Evolutionary conservation across 2,797 vertebrate genomes (phyloP).

Genomic region (Pseudochirops corinnae): DNA sequence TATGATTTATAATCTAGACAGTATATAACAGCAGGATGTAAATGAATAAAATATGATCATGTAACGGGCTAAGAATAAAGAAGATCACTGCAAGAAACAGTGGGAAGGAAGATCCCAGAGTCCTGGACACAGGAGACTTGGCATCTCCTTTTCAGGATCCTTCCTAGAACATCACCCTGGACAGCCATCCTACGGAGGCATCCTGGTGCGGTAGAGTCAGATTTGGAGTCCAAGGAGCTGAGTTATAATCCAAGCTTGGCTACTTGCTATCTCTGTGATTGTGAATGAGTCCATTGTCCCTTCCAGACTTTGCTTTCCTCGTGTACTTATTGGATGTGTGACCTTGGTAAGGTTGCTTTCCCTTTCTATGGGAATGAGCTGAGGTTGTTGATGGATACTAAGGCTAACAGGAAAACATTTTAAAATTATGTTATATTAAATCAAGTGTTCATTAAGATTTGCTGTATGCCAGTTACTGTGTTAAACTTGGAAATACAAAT

Average conservation of each 20-base stretch:
- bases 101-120: not conserved
- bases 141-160: not conserved
- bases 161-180: not conserved
- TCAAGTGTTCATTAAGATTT: not conserved
- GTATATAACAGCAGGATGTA: constrained; percentile 70
- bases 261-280: not conserved
- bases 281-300: not conserved
- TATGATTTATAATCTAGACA: constrained; percentile 76
- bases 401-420: not conserved
- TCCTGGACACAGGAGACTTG: not conserved
- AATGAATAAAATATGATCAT: constrained; percentile 75
- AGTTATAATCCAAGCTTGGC: not conserved
- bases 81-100: not conserved
- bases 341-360: constrained; percentile 20
- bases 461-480: not conserved
- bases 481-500: not conserved
- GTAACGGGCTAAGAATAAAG: constrained; percentile 68
- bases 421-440: not conserved
- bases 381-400: not conserved
- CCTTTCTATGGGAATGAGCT: not conserved
- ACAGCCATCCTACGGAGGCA: not conserved
- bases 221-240: not conserved
- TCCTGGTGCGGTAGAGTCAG: not conserved
- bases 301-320: not conserved
- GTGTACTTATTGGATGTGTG: constrained; percentile 27